These are phyloP conservation scores for Adrianichthys oophorus DNA, from an alignment of 2,797 vertebrate genomes.

Conservation along the genomic window DNA sequence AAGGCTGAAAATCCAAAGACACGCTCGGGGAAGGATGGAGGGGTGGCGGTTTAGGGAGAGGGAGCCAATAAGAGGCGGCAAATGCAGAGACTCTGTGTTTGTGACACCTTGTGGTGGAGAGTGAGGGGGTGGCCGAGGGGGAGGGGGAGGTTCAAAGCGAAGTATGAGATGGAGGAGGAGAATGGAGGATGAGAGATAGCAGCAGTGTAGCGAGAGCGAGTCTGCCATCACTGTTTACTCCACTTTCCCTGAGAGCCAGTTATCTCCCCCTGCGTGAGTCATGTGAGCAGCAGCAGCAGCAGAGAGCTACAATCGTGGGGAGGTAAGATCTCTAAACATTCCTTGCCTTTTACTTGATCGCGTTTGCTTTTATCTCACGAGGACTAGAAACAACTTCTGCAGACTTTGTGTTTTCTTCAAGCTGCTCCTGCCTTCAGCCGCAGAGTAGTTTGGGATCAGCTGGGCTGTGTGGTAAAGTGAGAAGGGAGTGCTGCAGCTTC, in stretches of 20 bases:
- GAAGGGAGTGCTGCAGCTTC: conserved; percentile 21
- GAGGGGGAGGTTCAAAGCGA: conserved; percentile 42
- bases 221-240: conserved; percentile 57
- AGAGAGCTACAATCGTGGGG: conserved; percentile 29
- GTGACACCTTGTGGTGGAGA: conserved; percentile 68
- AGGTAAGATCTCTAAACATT: conserved; percentile 42
- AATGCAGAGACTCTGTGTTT: conserved; percentile 48
- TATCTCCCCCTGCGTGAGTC: conserved; percentile 56
- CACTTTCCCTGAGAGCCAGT: conserved; percentile 60
- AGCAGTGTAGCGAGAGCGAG: conserved; percentile 41
- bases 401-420: conserved; percentile 39
- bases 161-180: conserved; percentile 44
- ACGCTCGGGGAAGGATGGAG: not conserved
- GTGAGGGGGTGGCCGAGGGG: conserved; percentile 45
- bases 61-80: conserved; percentile 50
- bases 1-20: conserved; percentile 46
- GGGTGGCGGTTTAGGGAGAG: conserved; percentile 21
- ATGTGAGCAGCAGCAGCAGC: conserved; percentile 55
- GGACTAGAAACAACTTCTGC: conserved; percentile 46
- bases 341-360: conserved; percentile 2
- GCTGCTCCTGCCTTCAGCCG: not conserved
- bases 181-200: conserved; percentile 51
- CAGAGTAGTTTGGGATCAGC: too few relatives aligned
- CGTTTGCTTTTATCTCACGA: not conserved
- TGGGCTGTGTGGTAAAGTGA: conserved; percentile 31